Evolutionary conservation across 2,888 invertebrate species (phyloP).

Genomic region (Cyaniris semiargus): DNA sequence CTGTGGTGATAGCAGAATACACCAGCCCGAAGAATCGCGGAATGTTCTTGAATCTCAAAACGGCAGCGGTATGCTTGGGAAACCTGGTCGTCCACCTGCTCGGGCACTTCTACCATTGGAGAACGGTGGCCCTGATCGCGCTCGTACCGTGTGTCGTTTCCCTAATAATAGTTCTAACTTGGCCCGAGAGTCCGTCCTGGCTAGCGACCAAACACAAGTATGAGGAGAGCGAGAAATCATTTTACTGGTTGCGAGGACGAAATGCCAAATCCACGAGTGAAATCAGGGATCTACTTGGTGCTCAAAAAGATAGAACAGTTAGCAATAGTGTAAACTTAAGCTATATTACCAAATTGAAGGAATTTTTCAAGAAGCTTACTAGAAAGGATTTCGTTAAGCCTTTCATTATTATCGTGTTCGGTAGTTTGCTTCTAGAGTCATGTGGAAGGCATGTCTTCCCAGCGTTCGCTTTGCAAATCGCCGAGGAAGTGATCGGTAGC

Average conservation of each 20-base stretch:
- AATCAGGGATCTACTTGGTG: constrained; percentile 50
- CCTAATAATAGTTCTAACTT: constrained; percentile 57
- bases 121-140: constrained; percentile 50
- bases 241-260: constrained; percentile 74
- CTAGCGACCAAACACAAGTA: constrained; percentile 72
- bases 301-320: constrained; percentile 48
- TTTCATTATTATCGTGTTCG: constrained; percentile 48
- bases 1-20: constrained; percentile 61
- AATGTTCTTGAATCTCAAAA: constrained; percentile 59
- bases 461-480: constrained; percentile 58
- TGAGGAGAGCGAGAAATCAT: constrained; percentile 70
- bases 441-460: constrained; percentile 60
- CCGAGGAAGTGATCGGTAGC: constrained; percentile 52
- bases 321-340: constrained; percentile 35
- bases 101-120: constrained; percentile 51
- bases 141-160: constrained; percentile 49
- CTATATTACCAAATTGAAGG: constrained; percentile 38
- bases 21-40: constrained; percentile 57
- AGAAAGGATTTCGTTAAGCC: constrained; percentile 58
- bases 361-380: constrained; percentile 52
- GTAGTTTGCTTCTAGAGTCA: constrained; percentile 51
- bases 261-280: constrained; percentile 45
- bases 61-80: constrained; percentile 54
- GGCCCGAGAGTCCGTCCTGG: constrained; percentile 83
- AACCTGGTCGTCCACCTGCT: constrained; percentile 50